A percentile compares a stretch with the other conserved stretches of the same genome.
Conservation (phyloP, 2,888 invertebrate genomes). For the Diploptera punctata region DNA sequence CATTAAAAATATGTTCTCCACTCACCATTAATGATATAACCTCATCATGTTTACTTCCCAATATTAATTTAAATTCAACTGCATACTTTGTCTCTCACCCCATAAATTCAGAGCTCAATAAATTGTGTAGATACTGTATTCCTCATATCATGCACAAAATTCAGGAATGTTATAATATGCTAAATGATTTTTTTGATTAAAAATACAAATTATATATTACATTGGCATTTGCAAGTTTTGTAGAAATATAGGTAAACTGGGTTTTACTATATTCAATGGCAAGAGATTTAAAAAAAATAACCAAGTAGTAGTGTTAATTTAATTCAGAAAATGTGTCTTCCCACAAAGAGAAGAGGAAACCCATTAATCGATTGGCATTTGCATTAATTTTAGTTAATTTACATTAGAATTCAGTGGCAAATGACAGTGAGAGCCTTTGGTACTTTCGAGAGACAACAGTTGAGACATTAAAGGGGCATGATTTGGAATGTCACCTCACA, state of each 20-base stretch:
- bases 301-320: constrained; percentile 18
- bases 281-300: constrained; percentile 20
- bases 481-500: constrained; percentile 43
- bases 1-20: no score
- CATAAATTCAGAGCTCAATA: no score
- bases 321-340: constrained; percentile 87
- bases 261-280: constrained; percentile 23
- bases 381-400: background rate
- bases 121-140: no score
- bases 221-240: no score
- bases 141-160: constrained; percentile 2
- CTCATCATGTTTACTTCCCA: no score
- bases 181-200: no score
- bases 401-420: constrained; percentile 8
- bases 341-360: constrained; percentile 65
- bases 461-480: constrained; percentile 44
- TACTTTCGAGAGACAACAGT: constrained; percentile 38
- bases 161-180: no score
- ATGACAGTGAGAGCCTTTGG: constrained; percentile 36
- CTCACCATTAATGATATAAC: no score
- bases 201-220: background rate
- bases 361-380: constrained; percentile 34
- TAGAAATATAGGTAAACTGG: constrained; percentile 17
- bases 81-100: no score
- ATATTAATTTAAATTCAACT: no score